Evolutionary conservation across 2,797 vertebrate genomes (phyloP).

Genomic region (Danio kyathit): DNA sequence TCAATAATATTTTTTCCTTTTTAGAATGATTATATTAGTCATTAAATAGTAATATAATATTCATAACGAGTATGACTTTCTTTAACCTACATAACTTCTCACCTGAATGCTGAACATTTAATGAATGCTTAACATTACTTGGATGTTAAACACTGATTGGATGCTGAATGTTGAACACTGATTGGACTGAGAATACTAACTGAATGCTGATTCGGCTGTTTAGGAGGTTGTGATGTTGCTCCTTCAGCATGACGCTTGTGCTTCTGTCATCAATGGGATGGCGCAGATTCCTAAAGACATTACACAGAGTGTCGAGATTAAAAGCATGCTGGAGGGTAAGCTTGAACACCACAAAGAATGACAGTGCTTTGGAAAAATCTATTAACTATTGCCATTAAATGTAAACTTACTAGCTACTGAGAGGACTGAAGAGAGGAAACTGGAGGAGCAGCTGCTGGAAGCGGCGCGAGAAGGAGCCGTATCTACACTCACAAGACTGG

Average conservation of each 20-base stretch:
- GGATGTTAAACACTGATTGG: not conserved
- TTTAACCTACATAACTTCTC: too few relatives aligned
- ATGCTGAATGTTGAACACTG: not conserved
- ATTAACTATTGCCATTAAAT: not conserved
- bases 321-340: constrained; percentile 94
- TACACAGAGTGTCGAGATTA: constrained; percentile 90
- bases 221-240: constrained; percentile 97
- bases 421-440: constrained; percentile 93
- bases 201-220: constrained; percentile 59
- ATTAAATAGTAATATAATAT: too few relatives aligned
- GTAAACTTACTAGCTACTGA: constrained; percentile 83
- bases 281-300: constrained; percentile 94
- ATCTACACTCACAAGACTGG: constrained; percentile 84
- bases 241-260: constrained; percentile 87
- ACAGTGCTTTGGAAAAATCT: not conserved
- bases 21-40: too few relatives aligned
- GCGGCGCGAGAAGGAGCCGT: constrained; percentile 90
- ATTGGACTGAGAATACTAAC: not conserved
- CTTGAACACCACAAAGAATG: not conserved
- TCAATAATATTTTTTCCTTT: too few relatives aligned
- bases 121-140: not conserved
- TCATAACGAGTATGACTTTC: too few relatives aligned
- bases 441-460: constrained; percentile 89
- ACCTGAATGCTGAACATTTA: too few relatives aligned
- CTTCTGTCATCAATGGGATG: constrained; percentile 91